Evolutionary conservation across 2,797 vertebrate genomes (phyloP).

Genomic region (Miichthys miiuy): DNA sequence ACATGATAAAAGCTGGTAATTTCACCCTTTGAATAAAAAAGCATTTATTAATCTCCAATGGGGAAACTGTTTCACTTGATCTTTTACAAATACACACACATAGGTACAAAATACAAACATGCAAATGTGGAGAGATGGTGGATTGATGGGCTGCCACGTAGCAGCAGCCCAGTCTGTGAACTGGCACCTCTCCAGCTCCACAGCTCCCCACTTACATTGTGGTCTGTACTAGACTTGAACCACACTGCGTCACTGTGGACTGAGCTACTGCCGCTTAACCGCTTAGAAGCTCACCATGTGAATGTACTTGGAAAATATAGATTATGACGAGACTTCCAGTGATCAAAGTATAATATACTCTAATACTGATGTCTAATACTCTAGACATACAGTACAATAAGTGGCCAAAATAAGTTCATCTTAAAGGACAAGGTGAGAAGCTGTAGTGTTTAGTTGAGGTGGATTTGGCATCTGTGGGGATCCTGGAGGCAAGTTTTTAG

Average conservation of each 20-base stretch:
- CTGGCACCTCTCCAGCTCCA: too few relatives aligned
- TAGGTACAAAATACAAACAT: too few relatives aligned
- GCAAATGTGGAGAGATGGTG: too few relatives aligned
- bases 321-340: not conserved
- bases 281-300: not conserved
- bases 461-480: conserved; percentile 2
- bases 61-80: too few relatives aligned
- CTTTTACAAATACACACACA: too few relatives aligned
- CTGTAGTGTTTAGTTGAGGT: not conserved
- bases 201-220: too few relatives aligned
- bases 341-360: not conserved
- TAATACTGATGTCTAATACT: not conserved
- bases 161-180: too few relatives aligned
- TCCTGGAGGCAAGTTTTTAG: conserved; percentile 15
- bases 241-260: too few relatives aligned
- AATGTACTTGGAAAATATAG: not conserved
- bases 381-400: not conserved
- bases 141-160: too few relatives aligned
- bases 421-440: not conserved
- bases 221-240: too few relatives aligned
- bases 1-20: not conserved
- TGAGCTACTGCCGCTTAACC: too few relatives aligned
- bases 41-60: too few relatives aligned
- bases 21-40: not conserved
- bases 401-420: not conserved